Conservation (phyloP, 1,140 invertebrate genomes). For the Coelopa frigida region DNA sequence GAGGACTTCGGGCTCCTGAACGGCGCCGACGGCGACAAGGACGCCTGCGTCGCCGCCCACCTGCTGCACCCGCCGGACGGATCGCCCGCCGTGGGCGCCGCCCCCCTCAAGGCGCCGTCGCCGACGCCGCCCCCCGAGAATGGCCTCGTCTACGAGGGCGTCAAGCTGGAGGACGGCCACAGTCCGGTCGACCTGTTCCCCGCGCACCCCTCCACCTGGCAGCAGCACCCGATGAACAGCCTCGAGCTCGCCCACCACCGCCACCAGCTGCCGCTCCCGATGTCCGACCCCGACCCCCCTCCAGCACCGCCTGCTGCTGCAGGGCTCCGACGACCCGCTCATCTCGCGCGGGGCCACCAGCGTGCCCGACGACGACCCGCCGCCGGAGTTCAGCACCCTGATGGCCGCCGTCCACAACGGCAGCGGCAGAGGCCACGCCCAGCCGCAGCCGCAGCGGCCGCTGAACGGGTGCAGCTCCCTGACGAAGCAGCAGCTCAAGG, state of each 20-base stretch:
- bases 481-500: conserved; percentile 36
- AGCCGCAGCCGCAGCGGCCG: neutral
- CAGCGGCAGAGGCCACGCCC: neutral
- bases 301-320: conserved; percentile 21
- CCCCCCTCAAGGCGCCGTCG: neutral
- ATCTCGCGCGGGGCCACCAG: conserved; percentile 36
- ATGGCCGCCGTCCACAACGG: neutral
- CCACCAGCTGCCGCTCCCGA: conserved; percentile 19
- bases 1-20: conserved; percentile 16
- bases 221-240: conserved; percentile 14
- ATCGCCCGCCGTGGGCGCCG: neutral
- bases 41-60: conserved; percentile 5
- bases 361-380: conserved; percentile 22
- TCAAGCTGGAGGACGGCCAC: conserved; percentile 2
- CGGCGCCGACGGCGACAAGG: conserved; percentile 8
- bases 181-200: conserved; percentile 15
- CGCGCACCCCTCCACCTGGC: conserved; percentile 21
- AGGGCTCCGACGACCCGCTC: conserved; percentile 39
- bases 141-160: neutral
- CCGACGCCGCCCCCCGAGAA: neutral
- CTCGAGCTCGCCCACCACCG: conserved; percentile 16
- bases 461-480: conserved; percentile 28
- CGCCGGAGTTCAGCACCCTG: neutral
- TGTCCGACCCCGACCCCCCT: neutral
- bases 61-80: neutral